Base-by-base conservation (phyloP, 1,140 invertebrate species). In the Megalonaias nervosa region DNA sequence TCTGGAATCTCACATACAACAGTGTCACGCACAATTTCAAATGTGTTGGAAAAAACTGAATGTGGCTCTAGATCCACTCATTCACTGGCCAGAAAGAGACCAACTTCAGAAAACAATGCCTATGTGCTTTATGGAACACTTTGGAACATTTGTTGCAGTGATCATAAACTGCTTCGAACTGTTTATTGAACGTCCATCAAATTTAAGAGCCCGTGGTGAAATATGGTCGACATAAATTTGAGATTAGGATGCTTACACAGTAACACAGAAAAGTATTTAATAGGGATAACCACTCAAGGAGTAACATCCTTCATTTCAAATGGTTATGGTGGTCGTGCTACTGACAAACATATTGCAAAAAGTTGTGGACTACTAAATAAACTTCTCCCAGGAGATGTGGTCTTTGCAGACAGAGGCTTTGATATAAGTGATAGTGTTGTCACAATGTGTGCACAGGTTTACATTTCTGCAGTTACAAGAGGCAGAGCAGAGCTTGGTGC, bases 381-480 rank as follows among this genome's bases (percentile, higher is more conserved):
- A 56, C 59, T 74, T 16, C 2, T 74, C 14, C 77, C 77, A 58
- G 64, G 65, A 13, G 71, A 79, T 67, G 12, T 79, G 15, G 77
- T 75, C n/a, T 26, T 79, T n/a, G 77, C 66, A 58, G 71, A 79
- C 59, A 23, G 77, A 60, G 71, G 77, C 3, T 74, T 74, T 79
- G 64, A 67, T 74, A 64, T 79, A 16, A 58, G n/a, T 26, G 77
- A 75, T 17, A 55, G 62, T 55, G 77, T 79, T 17, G 64, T 3
- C 14, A 21, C 57, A 26, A 61, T 58, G 21, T 17, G 13, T 67
- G 71, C 64, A 14, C 59, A 68, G 61, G 58, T 79, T 16, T 60
- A 67, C n/a, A 74, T 79, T 19, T 72, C 71, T 31, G 55, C 71
- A 15, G 66, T 79, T 69, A 79, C 71, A 14, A 74, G 31, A 74